Base-by-base conservation (phyloP, 2,797 vertebrate species). In the Pteronotus mesoamericanus region DNA sequence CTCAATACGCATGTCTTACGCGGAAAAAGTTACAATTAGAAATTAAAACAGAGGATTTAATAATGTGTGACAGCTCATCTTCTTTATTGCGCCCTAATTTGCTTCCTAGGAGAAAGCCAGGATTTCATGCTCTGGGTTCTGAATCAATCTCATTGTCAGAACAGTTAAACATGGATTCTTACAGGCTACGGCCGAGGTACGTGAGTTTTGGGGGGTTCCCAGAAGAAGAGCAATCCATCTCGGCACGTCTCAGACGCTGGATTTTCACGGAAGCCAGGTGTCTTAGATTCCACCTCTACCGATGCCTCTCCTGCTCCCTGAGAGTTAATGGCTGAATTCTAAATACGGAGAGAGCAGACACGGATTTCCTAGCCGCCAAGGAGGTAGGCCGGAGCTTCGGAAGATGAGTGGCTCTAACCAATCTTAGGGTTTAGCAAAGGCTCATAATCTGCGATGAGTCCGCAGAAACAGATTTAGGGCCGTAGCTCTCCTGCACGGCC, bases 151-250 rank as follows among this genome's bases (percentile, higher is more conserved):
- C 29, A 11, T 18, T 53, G 1, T 59, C 39, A 9, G 42, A 44
- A 55, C 2, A 69, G 21, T 51, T 21, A 84, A 22, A 12, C 6
- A 9, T 4, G 26, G 29, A 5, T 22, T 90, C 46, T 12, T 6
- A 34, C 2, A 18, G 7, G 48, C 44, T 14, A 2, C 2, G 4
- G 29, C 14, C 9, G 9, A 5, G 9, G 37, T 6, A 3, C 19
- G 37, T 15, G 8, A 9, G 46, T 1, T 34, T 22, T 22, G 1
- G 11, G 18, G 21, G 9, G 53, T 21, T 3, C 39, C 29, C 9
- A 18, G 15, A 39, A n/a, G 6, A 37, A 29, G n/a, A 48, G 48
- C 8, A 44, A 48, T 2, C 4, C 68, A n/a, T n/a, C n/a, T 2
- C 22, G 15, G 6, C 0, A 10, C 4, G 10, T 59, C 53, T 74